Evolutionary conservation across 2,797 vertebrate genomes (phyloP).

Genomic region (Hozukius guyotensis): DNA sequence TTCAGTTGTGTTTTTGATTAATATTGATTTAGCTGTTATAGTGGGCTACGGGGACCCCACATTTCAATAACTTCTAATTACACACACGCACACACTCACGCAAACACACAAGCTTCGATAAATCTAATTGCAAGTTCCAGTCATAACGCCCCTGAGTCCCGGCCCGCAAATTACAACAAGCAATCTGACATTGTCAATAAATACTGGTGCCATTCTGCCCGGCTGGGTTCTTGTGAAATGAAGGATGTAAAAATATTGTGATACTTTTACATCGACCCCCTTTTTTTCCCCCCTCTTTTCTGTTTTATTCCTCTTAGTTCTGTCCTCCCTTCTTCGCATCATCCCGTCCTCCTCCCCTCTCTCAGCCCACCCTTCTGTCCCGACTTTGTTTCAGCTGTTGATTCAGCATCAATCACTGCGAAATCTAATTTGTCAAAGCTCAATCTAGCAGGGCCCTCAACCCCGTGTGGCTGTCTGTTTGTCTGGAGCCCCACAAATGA

Average conservation of each 20-base stretch:
- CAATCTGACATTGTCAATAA: constrained; percentile 75
- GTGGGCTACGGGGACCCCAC: constrained; percentile 63
- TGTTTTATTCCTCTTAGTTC: constrained; percentile 9
- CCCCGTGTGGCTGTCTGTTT: constrained; percentile 66
- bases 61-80: constrained; percentile 81
- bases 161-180: constrained; percentile 76
- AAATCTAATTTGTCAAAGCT: constrained; percentile 80
- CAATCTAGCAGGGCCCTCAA: constrained; percentile 64
- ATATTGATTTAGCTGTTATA: constrained; percentile 80
- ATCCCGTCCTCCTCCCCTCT: neutral
- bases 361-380: constrained; percentile 19
- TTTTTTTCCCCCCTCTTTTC: neutral
- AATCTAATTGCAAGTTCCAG: constrained; percentile 72
- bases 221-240: constrained; percentile 42
- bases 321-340: neutral
- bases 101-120: constrained; percentile 54
- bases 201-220: constrained; percentile 59
- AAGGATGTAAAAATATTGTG: constrained; percentile 52
- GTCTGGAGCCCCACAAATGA: constrained; percentile 75
- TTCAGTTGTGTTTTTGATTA: constrained; percentile 70
- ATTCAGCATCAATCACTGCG: constrained; percentile 74
- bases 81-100: constrained; percentile 34
- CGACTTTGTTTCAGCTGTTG: constrained; percentile 68
- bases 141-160: constrained; percentile 56
- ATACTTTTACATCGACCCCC: constrained; percentile 48